Percentiles rank a stretch among this genome's conserved stretches.
phyloP scores from a whole-genome alignment of 2,797 vertebrate genomes.

The Zenarchopterus dispar region DNA sequence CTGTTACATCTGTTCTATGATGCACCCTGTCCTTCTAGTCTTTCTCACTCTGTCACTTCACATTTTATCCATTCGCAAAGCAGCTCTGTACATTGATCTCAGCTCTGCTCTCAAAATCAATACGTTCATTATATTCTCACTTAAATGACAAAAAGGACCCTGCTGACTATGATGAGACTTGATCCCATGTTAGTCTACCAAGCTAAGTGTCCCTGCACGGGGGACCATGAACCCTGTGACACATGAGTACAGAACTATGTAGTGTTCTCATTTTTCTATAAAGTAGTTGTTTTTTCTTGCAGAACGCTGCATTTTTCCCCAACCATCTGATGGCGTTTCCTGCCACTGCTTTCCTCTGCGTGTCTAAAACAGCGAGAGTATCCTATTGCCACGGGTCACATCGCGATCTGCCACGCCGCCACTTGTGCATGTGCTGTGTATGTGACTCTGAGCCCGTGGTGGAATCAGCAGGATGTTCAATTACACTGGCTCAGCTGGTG shows the following conservation, averaged over 20 bases:
- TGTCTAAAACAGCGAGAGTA: slow-evolving; percentile 23
- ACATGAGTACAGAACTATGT: slow-evolving; percentile 24
- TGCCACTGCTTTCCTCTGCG: slow-evolving; percentile 21
- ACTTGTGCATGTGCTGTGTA: slow-evolving; percentile 15
- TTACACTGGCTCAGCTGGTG: slow-evolving; percentile 65
- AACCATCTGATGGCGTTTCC: slow-evolving; percentile 30
- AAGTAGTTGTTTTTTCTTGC: slow-evolving; percentile 9
- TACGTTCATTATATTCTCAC: slow-evolving; percentile 56
- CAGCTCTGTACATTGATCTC: slow-evolving; percentile 40
- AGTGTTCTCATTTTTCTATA: slow-evolving; percentile 47
- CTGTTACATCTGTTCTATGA: not conserved
- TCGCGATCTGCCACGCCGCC: slow-evolving; percentile 25
- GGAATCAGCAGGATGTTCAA: slow-evolving; percentile 70
- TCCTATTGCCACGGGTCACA: slow-evolving; percentile 45
- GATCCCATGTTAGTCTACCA: slow-evolving; percentile 6
- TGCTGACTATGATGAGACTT: slow-evolving; percentile 50
- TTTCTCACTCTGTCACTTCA: not conserved
- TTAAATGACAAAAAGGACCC: slow-evolving; percentile 53
- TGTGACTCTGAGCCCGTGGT: slow-evolving; percentile 21
- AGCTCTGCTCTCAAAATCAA: slow-evolving; percentile 55
- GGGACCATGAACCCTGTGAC: not conserved
- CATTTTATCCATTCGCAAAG: slow-evolving; percentile 1
- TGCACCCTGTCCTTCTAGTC: not conserved
- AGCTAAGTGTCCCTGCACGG: slow-evolving; percentile 3
- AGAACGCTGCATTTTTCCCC: slow-evolving; percentile 28